Evolutionary conservation across 2,888 invertebrate genomes (phyloP).

Genomic region (Acanthoscelides obtectus): DNA sequence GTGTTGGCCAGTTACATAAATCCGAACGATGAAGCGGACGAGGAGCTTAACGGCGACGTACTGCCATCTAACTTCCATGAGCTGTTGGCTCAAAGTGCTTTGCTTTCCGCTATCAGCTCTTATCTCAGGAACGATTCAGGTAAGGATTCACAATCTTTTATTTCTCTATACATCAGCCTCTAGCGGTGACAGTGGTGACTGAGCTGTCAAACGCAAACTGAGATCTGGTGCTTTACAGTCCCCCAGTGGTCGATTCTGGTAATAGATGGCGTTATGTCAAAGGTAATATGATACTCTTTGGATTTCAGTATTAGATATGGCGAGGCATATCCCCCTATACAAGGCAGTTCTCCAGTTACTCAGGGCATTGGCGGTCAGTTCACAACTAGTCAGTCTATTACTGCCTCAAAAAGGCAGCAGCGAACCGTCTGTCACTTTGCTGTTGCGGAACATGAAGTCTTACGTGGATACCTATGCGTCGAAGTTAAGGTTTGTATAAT

Average conservation of each 20-base stretch:
- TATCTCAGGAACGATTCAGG: conserved; percentile 90
- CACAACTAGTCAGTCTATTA: conserved; percentile 56
- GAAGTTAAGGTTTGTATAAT: conserved; percentile 63
- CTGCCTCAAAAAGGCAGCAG: conserved; percentile 51
- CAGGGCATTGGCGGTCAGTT: conserved; percentile 67
- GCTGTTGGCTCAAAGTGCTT: conserved; percentile 74
- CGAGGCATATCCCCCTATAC: conserved; percentile 92
- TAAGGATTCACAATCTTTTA: no score
- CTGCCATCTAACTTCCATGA: conserved; percentile 71
- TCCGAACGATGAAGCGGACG: conserved; percentile 56
- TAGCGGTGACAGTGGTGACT: no score
- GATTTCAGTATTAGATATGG: conserved; percentile 82
- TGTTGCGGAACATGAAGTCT: conserved; percentile 81
- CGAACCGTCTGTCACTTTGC: conserved; percentile 65
- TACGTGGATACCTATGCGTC: conserved; percentile 91
- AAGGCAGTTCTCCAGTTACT: conserved; percentile 77
- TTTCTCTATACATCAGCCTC: no score
- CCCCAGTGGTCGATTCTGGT: no score
- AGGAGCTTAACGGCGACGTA: conserved; percentile 43
- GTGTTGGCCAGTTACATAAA: conserved; percentile 87
- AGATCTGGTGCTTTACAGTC: no score
- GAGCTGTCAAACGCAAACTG: no score
- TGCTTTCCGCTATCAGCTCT: conserved; percentile 83
- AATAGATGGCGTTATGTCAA: no score
- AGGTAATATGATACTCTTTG: no score